Base-by-base conservation (phyloP, 2,888 invertebrate genomes). In the Hypolimnas misippus region DNA sequence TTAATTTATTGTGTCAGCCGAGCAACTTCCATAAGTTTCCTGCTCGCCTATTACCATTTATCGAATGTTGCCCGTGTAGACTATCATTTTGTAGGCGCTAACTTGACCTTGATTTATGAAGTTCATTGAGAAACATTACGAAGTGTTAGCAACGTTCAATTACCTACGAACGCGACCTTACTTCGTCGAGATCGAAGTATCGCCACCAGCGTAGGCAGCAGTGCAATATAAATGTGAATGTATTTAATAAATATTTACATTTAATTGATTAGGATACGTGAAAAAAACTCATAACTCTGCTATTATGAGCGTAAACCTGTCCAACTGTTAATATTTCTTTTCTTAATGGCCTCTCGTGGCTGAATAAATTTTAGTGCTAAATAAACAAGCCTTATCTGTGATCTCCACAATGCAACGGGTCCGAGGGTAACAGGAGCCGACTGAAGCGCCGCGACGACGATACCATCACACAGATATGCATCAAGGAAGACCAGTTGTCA, bases 401-500 rank as follows among this genome's bases (percentile, higher is more conserved):
- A 90, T 91, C 90, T 83, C 74, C 84, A 87, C 86, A 87, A 89
- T 84, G 84, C 87, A 84, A 79, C 87, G 79, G 83, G 83, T 82
- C 76, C 78, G 82, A 78, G 84, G 84, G 82, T 76, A 81, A 79
- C 86, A 80, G 87, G 78, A 81, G 86, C 85, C 86, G 87, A 84
- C 89, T 87, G 86, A 88, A 89, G 87, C 86, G 89, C 89, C 89
- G 90, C 85, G 75, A 72, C 75, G 76, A 74, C 82, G 90, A 90
- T 90, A 90, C 84, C 86, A 91, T 90, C 91, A 89, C 87, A 75
- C 87, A 86, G 91, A 91, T 92, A 91, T 76, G 82, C 84, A 92
- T 92, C 91, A 89, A 90, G 91, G 91, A 91, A 91, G 91, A 89
- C 91, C 87, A 89, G 83, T 88, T 89, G 91, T 92, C 91, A 90